Evolutionary conservation across 2,113 vertebrate genomes (phyloP).

Genomic region (Percina caprodes): DNA sequence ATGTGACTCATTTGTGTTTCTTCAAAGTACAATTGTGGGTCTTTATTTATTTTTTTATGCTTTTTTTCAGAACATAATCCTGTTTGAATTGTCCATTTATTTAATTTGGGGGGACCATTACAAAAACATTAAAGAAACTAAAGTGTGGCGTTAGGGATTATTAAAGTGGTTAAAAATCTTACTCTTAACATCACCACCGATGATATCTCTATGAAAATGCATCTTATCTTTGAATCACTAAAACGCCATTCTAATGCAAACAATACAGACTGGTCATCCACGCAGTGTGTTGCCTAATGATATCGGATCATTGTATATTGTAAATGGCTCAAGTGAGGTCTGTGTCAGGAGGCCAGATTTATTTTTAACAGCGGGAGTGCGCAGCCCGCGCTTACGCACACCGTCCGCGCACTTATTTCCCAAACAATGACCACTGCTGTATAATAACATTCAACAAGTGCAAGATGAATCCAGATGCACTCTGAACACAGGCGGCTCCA

Average conservation of each 20-base stretch:
- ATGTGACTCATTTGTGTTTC: slow-evolving; percentile 39
- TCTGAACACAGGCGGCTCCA: slow-evolving; percentile 43
- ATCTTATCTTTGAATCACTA: neutral
- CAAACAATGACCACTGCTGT: slow-evolving; percentile 44
- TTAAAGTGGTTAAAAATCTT: no score
- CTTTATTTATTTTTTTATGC: neutral
- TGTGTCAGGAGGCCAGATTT: neutral
- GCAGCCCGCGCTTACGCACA: neutral
- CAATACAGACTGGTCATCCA: neutral
- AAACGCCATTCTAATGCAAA: neutral
- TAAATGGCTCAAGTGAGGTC: neutral
- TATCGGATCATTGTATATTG: neutral
- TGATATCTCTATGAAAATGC: neutral
- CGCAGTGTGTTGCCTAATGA: neutral
- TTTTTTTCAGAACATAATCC: neutral
- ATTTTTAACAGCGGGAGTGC: neutral
- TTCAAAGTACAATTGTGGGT: neutral
- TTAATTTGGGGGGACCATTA: neutral
- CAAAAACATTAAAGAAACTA: no score
- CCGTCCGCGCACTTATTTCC: slow-evolving; percentile 23
- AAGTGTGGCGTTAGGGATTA: no score
- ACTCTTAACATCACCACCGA: neutral
- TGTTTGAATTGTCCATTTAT: neutral
- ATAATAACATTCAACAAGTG: slow-evolving; percentile 61
- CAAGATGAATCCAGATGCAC: slow-evolving; percentile 45